Evolutionary conservation across 2,113 vertebrate genomes (phyloP), one percentile per base, ranked within the genome.

Genomic region (Macquaria australasica): DNA sequence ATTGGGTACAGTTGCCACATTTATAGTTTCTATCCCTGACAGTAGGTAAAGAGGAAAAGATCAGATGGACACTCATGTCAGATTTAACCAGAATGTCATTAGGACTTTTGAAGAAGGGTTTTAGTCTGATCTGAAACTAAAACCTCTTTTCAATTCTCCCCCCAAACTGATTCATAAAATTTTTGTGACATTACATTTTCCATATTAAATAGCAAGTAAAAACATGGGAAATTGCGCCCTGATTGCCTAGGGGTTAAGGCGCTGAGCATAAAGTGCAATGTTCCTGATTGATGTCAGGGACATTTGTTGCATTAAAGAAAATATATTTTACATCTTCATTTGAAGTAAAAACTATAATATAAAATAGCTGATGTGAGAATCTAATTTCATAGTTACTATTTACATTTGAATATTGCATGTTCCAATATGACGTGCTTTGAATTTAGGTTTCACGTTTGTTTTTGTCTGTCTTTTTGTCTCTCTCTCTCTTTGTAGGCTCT

Each of bases 401-500:
- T 1, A 16, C 8, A 25, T 66, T 16, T 43, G 37, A 51, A 31
- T 62, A 20, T 55, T 43, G 10, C 8, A 37, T 74, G 18, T 55
- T 43, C 8, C 16, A 66, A 28, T 50, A 12, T 62, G 43, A 51
- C 51, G 9, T 45, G 64, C 71, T 68, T 21, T 82, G 16, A 68
- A 60, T 50, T 43, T 11, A 43, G n/a, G 20, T 56, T 77, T 75
- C 6, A 67, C 0, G 8, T 64, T 23, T 25, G 39, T 68, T 67
- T n/a, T 53, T 21, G 28, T 51, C 2, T 10, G 1, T 51, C 16
- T 63, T 34, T 14, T 8, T 45, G 11, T 48, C 4, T 3, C 6
- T 37, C 31, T 73, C n/a, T 58, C 56, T 91, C 41, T 87, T 37
- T 62, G 39, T 25, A 99, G 98, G 96, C 98, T 68, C 92, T 99